phyloP scores from a whole-genome alignment of 2,797 vertebrate genomes.

The Neosilurus hyrtlii region DNA sequence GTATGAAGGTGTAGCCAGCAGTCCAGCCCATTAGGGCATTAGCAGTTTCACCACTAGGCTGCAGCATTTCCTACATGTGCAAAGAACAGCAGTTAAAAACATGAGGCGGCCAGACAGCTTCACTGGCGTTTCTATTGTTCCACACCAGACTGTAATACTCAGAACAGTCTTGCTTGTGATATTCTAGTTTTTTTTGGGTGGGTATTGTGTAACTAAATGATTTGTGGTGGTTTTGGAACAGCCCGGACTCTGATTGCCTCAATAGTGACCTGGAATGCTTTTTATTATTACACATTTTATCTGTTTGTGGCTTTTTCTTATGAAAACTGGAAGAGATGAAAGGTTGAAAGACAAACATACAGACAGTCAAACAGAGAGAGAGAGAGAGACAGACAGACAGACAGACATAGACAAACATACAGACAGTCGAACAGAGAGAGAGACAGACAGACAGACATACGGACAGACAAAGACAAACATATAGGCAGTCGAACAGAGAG shows the following conservation, averaged over 20 bases:
- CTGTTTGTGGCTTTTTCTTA: background rate
- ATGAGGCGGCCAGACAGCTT: background rate
- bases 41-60: constrained; percentile 37
- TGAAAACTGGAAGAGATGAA: background rate
- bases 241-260: background rate
- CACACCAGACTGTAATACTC: background rate
- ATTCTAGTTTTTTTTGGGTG: background rate
- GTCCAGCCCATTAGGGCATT: background rate
- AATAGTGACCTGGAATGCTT: background rate
- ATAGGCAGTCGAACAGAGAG: background rate
- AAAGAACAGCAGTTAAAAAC: constrained; percentile 9
- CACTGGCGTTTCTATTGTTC: background rate
- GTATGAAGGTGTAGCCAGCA: constrained; percentile 9
- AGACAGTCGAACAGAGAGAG: too few relatives aligned
- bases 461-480: too few relatives aligned
- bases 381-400: background rate
- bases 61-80: constrained; percentile 22
- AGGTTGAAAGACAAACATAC: too few relatives aligned
- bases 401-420: too few relatives aligned
- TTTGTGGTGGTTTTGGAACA: background rate
- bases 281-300: background rate
- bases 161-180: constrained; percentile 13
- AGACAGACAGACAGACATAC: too few relatives aligned
- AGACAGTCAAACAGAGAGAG: background rate
- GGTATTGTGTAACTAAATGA: constrained; percentile 12